Conservation (phyloP, 2,888 invertebrate genomes). For the Metopia argyrocephala region DNA sequence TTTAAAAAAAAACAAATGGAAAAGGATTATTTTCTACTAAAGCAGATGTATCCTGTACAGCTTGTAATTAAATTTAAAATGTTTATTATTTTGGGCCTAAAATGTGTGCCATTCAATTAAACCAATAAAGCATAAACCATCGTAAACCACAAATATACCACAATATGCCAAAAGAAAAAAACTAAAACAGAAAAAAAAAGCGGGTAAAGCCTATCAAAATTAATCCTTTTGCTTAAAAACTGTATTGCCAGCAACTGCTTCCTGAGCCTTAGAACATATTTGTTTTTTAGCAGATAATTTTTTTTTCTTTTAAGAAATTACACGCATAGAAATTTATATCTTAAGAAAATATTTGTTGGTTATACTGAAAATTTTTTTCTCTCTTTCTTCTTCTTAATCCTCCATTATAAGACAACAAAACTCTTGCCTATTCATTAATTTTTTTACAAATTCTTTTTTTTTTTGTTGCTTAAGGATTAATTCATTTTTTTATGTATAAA, state of each 20-base stretch:
- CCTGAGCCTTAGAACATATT: constrained; percentile 44
- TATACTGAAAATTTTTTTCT: too few species aligned
- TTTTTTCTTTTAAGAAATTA: too few species aligned
- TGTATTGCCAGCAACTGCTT: constrained; percentile 58
- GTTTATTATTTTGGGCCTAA: constrained; percentile 4
- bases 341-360: too few species aligned
- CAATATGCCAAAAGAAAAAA: constrained; percentile 43
- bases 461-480: constrained; percentile 25
- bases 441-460: too few species aligned
- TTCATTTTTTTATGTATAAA: constrained; percentile 1
- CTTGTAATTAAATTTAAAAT: constrained; percentile 24
- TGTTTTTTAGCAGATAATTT: too few species aligned
- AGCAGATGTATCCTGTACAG: constrained; percentile 54
- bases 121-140: constrained; percentile 23
- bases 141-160: constrained; percentile 52
- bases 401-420: constrained; percentile 56
- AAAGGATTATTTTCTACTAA: background rate
- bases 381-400: too few species aligned
- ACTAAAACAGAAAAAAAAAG: constrained; percentile 6
- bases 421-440: too few species aligned
- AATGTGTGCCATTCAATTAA: background rate
- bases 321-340: too few species aligned
- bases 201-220: constrained; percentile 30
- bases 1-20: background rate
- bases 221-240: too few species aligned